These are phyloP conservation scores for Halcyon malimbica DNA, from an alignment of 2,113 vertebrate species.

Conservation along the genomic window DNA sequence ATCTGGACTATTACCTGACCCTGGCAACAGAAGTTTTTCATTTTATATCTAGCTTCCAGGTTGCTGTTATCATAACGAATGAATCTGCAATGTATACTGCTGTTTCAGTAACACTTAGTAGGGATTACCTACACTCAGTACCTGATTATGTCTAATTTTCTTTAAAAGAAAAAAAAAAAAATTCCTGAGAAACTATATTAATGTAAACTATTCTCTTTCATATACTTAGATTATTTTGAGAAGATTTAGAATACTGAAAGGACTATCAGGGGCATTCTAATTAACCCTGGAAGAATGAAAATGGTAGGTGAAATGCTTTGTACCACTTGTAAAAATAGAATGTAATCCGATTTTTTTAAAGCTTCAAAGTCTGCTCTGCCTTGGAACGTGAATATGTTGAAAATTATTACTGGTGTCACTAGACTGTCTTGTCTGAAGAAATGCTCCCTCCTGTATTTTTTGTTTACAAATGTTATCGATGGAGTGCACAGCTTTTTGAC, in stretches of 20 bases:
- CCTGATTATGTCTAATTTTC: neutral
- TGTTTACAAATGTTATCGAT: neutral
- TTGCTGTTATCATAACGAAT: neutral
- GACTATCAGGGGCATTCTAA: neutral
- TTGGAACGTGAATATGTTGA: neutral
- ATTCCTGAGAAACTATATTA: neutral
- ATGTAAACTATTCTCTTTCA: neutral
- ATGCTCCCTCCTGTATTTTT: neutral
- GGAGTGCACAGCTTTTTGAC: neutral
- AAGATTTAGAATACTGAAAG: neutral
- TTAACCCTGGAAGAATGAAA: slow-evolving; percentile 17
- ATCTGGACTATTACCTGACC: neutral
- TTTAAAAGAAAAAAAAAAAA: slow-evolving; percentile 14
- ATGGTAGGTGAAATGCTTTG: neutral
- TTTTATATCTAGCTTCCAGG: slow-evolving; percentile 1
- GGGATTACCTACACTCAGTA: neutral
- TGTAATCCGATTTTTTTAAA: neutral
- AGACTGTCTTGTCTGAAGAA: neutral
- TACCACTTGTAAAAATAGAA: neutral
- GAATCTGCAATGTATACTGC: neutral
- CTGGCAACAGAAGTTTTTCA: neutral
- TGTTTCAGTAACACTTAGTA: neutral
- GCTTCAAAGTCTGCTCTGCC: neutral
- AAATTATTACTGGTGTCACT: neutral
- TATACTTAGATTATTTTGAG: neutral